A percentile compares a stretch with the other conserved stretches of the same genome.
Evolutionary conservation across 2,888 invertebrate genomes (phyloP).

Genomic region (Rotaria sp.): DNA sequence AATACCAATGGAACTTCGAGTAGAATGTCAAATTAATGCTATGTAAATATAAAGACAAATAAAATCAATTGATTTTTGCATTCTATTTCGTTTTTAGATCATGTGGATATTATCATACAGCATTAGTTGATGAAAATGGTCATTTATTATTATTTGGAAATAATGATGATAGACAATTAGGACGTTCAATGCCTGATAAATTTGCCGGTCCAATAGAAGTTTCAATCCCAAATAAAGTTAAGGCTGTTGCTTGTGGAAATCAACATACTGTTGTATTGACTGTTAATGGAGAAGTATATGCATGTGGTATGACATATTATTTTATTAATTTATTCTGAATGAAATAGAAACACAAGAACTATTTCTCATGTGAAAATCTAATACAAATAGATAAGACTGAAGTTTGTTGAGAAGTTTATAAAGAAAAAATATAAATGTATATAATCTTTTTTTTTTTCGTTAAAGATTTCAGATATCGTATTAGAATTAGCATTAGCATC

Average conservation of each 20-base stretch:
- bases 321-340: no score
- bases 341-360: no score
- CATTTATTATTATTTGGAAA: slow-evolving; percentile 56
- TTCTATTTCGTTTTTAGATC: slow-evolving; percentile 45
- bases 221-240: slow-evolving; percentile 48
- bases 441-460: no score
- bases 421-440: no score
- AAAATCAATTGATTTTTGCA: no score
- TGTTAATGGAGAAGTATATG: slow-evolving; percentile 45
- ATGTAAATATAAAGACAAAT: not conserved
- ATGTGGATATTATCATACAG: slow-evolving; percentile 67
- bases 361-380: no score
- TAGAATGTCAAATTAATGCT: slow-evolving; percentile 44
- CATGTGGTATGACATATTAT: not conserved
- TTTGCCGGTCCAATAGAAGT: slow-evolving; percentile 43
- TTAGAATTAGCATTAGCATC: no score
- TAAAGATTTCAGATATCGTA: no score
- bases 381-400: no score
- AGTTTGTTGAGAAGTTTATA: no score
- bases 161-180: slow-evolving; percentile 37
- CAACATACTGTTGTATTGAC: slow-evolving; percentile 65
- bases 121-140: slow-evolving; percentile 62
- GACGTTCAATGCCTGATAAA: slow-evolving; percentile 6
- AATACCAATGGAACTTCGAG: slow-evolving; percentile 45
- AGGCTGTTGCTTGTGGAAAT: slow-evolving; percentile 63